Conservation (phyloP, 2,888 invertebrate genomes). For the Archaeoteleia sp. region DNA sequence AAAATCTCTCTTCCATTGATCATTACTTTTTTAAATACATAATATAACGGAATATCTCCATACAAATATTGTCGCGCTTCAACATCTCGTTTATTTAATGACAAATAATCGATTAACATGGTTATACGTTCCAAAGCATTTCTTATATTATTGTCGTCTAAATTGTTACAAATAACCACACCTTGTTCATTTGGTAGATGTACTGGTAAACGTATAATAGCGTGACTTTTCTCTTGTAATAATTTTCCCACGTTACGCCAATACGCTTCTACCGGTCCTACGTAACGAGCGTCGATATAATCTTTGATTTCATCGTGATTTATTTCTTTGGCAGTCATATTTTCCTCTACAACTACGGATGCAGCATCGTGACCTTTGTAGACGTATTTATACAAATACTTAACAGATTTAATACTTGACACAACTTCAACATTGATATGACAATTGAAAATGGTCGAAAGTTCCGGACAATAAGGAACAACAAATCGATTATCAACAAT, state of each 20-base stretch:
- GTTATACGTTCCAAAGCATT: slow-evolving; percentile 3
- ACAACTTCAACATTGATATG: slow-evolving; percentile 64
- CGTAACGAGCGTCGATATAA: slow-evolving; percentile 32
- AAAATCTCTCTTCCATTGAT: background rate
- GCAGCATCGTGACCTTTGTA: slow-evolving; percentile 59
- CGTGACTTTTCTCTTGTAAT: slow-evolving; percentile 35
- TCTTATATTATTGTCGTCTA: no score
- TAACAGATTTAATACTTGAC: slow-evolving; percentile 52
- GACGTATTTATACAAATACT: slow-evolving; percentile 62
- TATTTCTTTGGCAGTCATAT: background rate
- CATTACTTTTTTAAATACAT: slow-evolving; percentile 21
- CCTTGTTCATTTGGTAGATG: slow-evolving; percentile 36
- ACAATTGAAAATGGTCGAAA: slow-evolving; percentile 54
- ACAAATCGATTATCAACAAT: slow-evolving; percentile 65
- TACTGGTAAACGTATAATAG: slow-evolving; percentile 25
- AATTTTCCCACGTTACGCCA: slow-evolving; percentile 39
- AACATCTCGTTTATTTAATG: slow-evolving; percentile 30
- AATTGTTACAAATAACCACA: background rate
- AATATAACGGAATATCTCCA: slow-evolving; percentile 28
- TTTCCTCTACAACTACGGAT: slow-evolving; percentile 35
- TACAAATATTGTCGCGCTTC: slow-evolving; percentile 30
- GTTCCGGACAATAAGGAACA: slow-evolving; percentile 59
- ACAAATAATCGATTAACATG: slow-evolving; percentile 38
- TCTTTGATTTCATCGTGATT: slow-evolving; percentile 23
- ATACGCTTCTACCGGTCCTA: slow-evolving; percentile 36